These are phyloP conservation scores for Suncus etruscus DNA, from an alignment of 2,113 vertebrate species.

Conservation along the genomic window DNA sequence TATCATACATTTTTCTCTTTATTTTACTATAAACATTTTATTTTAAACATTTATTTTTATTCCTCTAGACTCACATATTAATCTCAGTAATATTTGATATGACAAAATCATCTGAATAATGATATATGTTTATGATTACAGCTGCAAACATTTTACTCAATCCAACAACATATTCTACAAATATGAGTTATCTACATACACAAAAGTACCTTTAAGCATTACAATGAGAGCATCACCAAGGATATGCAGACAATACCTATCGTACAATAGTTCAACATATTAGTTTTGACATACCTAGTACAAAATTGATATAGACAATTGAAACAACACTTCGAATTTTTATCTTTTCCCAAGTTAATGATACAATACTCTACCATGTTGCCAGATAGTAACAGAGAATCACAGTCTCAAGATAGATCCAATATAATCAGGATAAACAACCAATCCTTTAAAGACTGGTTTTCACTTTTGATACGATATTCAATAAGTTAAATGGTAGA, in stretches of 20 bases:
- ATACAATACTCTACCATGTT: not conserved
- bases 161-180: not conserved
- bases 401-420: not conserved
- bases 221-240: not conserved
- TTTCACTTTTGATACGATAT: not conserved
- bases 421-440: not conserved
- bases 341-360: not conserved
- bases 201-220: not conserved
- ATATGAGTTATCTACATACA: not conserved
- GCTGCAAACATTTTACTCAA: conserved; percentile 28
- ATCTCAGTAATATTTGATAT: not conserved
- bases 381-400: not conserved
- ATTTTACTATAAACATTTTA: not conserved
- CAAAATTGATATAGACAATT: not conserved
- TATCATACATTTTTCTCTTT: not conserved
- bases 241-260: not conserved
- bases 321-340: not conserved
- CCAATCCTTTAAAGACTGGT: not conserved
- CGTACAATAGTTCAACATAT: not conserved
- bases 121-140: not conserved
- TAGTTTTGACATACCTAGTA: not conserved
- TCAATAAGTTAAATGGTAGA: not conserved
- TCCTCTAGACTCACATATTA: not conserved
- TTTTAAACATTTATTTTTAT: not conserved
- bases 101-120: not conserved